Evolutionary conservation across 2,113 vertebrate species (phyloP).

Genomic region (Cairina moschata): DNA sequence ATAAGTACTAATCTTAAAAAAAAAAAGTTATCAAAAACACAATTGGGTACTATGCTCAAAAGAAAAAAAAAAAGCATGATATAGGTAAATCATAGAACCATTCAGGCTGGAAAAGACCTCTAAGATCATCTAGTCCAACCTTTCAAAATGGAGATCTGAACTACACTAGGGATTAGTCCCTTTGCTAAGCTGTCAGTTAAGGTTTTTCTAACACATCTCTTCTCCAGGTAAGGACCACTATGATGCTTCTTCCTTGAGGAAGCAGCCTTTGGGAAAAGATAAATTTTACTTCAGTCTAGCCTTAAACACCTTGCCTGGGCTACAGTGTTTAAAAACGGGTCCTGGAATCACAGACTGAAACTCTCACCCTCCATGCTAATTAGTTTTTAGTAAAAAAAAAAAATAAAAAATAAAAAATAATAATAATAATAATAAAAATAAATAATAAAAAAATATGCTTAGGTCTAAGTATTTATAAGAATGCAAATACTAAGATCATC

Average conservation of each 20-base stretch:
- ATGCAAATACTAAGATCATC: neutral
- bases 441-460: neutral
- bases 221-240: neutral
- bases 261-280: neutral
- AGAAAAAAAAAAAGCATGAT: fast-evolving
- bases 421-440: too few relatives aligned
- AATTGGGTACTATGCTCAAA: neutral
- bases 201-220: neutral
- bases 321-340: neutral
- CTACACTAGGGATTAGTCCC: neutral
- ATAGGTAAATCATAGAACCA: neutral
- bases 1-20: neutral
- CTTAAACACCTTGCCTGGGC: neutral
- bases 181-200: neutral
- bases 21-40: neutral
- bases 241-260: neutral
- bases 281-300: neutral
- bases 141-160: neutral
- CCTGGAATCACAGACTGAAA: neutral
- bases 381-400: neutral
- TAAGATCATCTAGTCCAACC: too few relatives aligned
- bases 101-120: too few relatives aligned
- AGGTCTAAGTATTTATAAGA: neutral
- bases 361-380: neutral
- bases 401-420: too few relatives aligned